Base-by-base conservation (phyloP, 2,113 vertebrate species). In the Quiscalus mexicanus region DNA sequence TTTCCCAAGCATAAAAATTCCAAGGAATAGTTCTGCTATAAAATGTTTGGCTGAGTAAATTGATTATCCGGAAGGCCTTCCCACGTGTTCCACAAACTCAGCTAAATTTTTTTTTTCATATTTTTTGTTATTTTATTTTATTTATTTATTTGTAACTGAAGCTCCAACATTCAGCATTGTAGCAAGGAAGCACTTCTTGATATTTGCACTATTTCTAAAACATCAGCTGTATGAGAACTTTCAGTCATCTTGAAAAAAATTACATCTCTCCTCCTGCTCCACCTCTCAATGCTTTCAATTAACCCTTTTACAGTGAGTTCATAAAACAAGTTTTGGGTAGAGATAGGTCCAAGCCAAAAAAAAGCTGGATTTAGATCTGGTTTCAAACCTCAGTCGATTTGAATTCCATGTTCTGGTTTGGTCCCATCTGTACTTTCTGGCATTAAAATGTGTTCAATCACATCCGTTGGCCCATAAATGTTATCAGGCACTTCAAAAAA, bases 401-500 rank as follows among this genome's bases (percentile, higher is more conserved):
- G 60, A 95, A 96, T 69, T 71, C 27, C 3, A 67, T 81, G 52
- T 81, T 95, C 94, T 90, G 93, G 93, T 94, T 95, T 96, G 96
- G 87, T 96, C 90, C 92, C 93, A 95, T 94, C 95, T 88, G 84
- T 95, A 96, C 93, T 96, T 96, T 96, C 94, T 96, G 96, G 90
- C 91, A 95, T 93, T 97, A 93, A 95, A 97, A 96, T 93, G 87
- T 96, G 75, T 87, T 94, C 41, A 77, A 96, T 96, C 93, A 96
- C 87, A 87, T 91, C 94, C 77, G 49, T 96, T 67, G 96, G 97
- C 97, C 98, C 95, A 91, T 95, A 97, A 97, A 96, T 97, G 96
- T 97, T 97, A 98, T 97, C 97, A 98, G 98, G 98, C 98, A 98
- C 98, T 98, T 98, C 96, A 98, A 97, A 98, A 93, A 96, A 97